Evolutionary conservation across 2,888 invertebrate genomes (phyloP).

Genomic region (Ophraella communa): DNA sequence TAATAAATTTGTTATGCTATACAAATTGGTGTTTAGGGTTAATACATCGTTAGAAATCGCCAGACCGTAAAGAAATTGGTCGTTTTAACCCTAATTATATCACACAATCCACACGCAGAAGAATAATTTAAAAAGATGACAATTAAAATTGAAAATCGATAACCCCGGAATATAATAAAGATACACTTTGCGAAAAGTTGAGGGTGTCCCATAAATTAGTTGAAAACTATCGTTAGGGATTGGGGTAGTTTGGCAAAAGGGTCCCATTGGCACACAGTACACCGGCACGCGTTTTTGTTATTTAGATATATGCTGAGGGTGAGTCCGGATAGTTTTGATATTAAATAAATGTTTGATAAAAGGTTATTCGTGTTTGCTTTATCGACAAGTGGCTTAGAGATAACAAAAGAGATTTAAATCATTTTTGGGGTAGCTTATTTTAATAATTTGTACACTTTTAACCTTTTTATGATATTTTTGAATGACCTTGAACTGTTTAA

Average conservation of each 20-base stretch:
- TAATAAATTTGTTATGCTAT: not conserved
- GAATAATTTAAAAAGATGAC: too few species aligned
- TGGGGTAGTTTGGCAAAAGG: constrained; percentile 18
- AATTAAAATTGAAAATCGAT: too few species aligned
- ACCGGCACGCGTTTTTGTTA: constrained; percentile 16
- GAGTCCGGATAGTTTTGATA: too few species aligned
- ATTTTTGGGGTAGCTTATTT: too few species aligned
- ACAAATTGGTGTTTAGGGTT: not conserved
- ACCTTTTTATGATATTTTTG: too few species aligned
- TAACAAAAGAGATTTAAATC: not conserved
- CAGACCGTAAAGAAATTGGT: not conserved
- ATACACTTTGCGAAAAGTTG: constrained; percentile 4
- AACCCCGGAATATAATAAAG: not conserved
- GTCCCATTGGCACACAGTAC: constrained; percentile 10
- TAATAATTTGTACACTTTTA: too few species aligned
- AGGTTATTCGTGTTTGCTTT: not conserved
- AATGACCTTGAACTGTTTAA: too few species aligned
- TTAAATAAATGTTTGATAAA: constrained; percentile 9
- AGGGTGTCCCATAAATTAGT: constrained; percentile 3
- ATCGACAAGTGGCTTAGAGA: not conserved
- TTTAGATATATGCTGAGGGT: constrained; percentile 10
- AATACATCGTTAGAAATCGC: not conserved
- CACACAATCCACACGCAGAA: not conserved
- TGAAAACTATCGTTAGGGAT: constrained; percentile 2
- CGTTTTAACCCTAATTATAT: not conserved